phyloP scores from a whole-genome alignment of 2,888 invertebrate species.

The Yponomeuta evonymella region DNA sequence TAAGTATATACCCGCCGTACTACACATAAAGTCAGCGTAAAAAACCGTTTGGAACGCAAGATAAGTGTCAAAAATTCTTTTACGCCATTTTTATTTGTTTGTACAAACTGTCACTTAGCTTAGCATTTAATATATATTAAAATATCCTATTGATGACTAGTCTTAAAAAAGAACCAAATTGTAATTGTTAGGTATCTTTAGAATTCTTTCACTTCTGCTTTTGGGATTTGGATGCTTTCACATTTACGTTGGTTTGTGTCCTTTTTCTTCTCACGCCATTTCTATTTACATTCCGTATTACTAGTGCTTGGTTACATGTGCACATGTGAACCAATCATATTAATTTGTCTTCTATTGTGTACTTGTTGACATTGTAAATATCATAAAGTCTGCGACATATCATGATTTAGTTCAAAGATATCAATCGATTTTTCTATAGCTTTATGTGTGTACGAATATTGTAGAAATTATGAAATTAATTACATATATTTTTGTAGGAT shows the following conservation, averaged over 20 bases:
- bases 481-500: slow-evolving; percentile 56
- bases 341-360: not conserved
- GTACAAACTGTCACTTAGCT: not conserved
- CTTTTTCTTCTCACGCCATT: not conserved
- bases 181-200: not conserved
- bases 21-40: too few relatives aligned
- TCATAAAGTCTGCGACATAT: slow-evolving; percentile 53
- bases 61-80: too few relatives aligned
- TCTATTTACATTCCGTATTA: not conserved
- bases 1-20: too few relatives aligned
- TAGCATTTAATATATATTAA: not conserved
- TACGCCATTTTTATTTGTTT: too few relatives aligned
- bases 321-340: not conserved
- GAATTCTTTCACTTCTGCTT: too few relatives aligned
- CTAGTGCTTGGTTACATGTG: not conserved
- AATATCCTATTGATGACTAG: not conserved
- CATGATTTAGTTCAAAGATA: slow-evolving; percentile 45
- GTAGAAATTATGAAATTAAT: slow-evolving; percentile 19
- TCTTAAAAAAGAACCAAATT: not conserved
- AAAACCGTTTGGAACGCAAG: too few relatives aligned
- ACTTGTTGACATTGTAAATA: slow-evolving; percentile 47
- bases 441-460: not conserved
- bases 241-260: not conserved
- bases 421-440: slow-evolving; percentile 23
- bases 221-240: not conserved